Percentiles rank a stretch among this genome's conserved stretches.
These are phyloP conservation scores for Lanius collurio DNA, from an alignment of 2,113 vertebrate species.

Conservation along the genomic window DNA sequence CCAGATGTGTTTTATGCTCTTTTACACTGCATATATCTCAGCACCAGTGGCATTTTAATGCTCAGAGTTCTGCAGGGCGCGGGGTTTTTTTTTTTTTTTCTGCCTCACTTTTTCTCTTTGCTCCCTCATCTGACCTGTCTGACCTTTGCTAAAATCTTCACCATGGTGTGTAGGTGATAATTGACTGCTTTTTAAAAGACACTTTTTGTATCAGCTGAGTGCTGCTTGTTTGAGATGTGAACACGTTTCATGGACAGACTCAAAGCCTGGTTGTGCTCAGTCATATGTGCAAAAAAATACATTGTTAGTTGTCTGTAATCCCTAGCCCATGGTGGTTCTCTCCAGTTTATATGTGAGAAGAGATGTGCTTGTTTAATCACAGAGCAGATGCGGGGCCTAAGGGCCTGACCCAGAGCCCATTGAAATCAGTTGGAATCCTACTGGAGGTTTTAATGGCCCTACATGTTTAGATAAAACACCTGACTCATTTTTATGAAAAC, in stretches of 20 bases:
- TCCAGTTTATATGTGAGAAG: neutral
- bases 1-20: neutral
- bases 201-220: neutral
- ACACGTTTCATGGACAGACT: neutral
- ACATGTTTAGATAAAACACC: neutral
- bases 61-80: neutral
- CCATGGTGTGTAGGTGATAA: neutral
- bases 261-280: neutral
- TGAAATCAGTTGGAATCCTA: constrained; percentile 17
- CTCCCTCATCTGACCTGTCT: neutral
- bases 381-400: neutral
- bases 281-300: neutral
- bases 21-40: neutral
- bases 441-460: neutral
- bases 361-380: neutral
- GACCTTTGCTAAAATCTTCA: constrained; percentile 18
- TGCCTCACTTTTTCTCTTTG: neutral
- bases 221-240: neutral
- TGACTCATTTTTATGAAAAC: neutral
- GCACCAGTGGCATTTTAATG: neutral
- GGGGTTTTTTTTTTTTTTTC: neutral
- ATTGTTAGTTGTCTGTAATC: neutral
- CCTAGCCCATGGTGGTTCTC: neutral
- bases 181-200: constrained; percentile 4
- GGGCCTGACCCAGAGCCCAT: constrained; percentile 18